phyloP scores from a whole-genome alignment of 2,888 invertebrate genomes.

The Tipula helvola region DNA sequence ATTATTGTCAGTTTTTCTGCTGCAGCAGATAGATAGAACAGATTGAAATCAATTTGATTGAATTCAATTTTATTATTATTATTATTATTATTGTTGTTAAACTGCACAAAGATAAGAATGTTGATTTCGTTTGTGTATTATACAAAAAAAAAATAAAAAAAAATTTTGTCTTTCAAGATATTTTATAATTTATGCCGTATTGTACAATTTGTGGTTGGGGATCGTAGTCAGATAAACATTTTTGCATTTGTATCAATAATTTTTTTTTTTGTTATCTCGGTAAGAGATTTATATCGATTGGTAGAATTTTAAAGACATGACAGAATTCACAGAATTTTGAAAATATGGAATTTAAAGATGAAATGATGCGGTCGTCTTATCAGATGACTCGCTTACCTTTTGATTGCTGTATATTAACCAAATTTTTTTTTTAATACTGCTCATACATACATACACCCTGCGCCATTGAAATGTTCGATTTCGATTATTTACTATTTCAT shows the following conservation, averaged over 20 bases:
- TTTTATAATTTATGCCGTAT: neutral
- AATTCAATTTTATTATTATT: neutral
- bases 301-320: neutral
- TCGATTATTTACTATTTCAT: too few species aligned
- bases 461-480: too few species aligned
- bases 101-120: neutral
- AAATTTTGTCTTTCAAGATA: neutral
- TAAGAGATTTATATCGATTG: neutral
- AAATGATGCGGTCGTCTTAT: neutral
- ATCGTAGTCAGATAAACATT: neutral
- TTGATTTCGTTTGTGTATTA: neutral
- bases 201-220: neutral
- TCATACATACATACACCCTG: too few species aligned
- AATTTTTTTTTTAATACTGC: too few species aligned
- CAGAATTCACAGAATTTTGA: neutral
- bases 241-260: neutral
- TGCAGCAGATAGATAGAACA: neutral
- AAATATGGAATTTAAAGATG: neutral
- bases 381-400: neutral
- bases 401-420: too few species aligned
- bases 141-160: neutral
- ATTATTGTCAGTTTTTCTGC: neutral
- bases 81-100: neutral
- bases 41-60: neutral
- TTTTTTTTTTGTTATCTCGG: neutral